Base-by-base conservation (phyloP, 2,888 invertebrate genomes). In the Eupithecia insigniata region DNA sequence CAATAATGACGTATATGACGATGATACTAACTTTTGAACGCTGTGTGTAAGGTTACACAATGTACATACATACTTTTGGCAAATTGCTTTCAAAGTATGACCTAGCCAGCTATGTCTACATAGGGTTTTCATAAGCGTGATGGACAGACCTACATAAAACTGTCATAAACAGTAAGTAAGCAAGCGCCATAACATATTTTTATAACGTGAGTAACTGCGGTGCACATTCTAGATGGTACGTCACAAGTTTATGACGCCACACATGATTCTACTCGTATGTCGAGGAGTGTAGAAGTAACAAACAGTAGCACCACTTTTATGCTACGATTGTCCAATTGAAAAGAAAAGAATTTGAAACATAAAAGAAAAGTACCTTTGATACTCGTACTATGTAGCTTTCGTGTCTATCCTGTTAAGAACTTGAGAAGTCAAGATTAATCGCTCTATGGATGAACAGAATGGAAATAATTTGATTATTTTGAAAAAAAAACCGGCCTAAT, bases 211-310 rank as follows among this genome's bases (percentile, higher is more conserved):
- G 76, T 77, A 72, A 73, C 61, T 69, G 67, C 72, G 73, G 67
- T 72, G 62, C 66, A 71, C 74, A 77, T 77, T 77, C 72, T 72
- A 72, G 69, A 65, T 67, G 73, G 32, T 64, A 67, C 72, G 36
- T 70, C 77, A 78, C 75, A 76, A 77, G 72, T 78, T 80, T 78
- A 78, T 70, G 78, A 77, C 70, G 79, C 81, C 81, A 82, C 81
- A 85, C 80, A 84, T 82, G 81, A 79, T 77, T 72, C 76, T 74
- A 81, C 79, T 83, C 84, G 82, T 82, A 82, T 77, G 73, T 18
- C 71, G 67, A 66, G 36, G 61, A 46, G 30, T 58, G 12, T 7
- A 46, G 10, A 14, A 26, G 55, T 14, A 14, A 8, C 2, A 14
- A 26, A 55, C 55, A 55, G 55, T 12, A 55, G 26, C 55, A 55